Conservation (phyloP, 2,113 vertebrate genomes). For the Mungos mungo region DNA sequence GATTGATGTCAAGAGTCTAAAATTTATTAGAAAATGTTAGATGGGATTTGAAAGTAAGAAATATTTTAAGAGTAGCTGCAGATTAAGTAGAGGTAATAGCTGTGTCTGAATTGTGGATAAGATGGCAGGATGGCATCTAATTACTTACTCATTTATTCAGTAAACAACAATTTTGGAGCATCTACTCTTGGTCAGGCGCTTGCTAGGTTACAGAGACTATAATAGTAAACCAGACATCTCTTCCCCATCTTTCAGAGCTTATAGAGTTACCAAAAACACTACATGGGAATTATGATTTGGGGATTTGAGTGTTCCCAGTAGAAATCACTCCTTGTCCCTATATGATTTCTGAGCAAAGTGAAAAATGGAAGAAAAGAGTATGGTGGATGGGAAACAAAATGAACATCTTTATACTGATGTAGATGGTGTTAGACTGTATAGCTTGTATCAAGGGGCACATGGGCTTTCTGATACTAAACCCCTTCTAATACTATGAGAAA, state of each 20-base stretch:
- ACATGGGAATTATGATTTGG: not conserved
- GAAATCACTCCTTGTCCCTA: not conserved
- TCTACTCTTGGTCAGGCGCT: not conserved
- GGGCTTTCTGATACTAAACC: not conserved
- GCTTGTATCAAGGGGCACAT: not conserved
- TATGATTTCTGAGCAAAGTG: not conserved
- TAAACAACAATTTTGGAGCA: not conserved
- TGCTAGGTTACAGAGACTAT: not conserved
- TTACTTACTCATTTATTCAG: not conserved
- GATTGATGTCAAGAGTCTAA: slow-evolving; percentile 7
- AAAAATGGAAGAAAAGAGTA: not conserved
- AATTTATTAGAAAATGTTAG: slow-evolving; percentile 51
- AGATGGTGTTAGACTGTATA: not conserved
- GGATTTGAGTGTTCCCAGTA: not conserved
- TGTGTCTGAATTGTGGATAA: not conserved
- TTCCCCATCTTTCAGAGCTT: not conserved
- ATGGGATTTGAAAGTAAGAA: slow-evolving; percentile 4
- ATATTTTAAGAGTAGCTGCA: not conserved
- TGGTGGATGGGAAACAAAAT: not conserved
- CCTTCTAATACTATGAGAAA: not conserved
- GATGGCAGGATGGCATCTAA: not conserved
- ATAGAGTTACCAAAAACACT: not conserved
- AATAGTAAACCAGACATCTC: not conserved
- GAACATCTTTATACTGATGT: not conserved
- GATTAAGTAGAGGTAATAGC: not conserved